Conservation (phyloP, 2,888 invertebrate genomes). For the Cephus runcator region DNA sequence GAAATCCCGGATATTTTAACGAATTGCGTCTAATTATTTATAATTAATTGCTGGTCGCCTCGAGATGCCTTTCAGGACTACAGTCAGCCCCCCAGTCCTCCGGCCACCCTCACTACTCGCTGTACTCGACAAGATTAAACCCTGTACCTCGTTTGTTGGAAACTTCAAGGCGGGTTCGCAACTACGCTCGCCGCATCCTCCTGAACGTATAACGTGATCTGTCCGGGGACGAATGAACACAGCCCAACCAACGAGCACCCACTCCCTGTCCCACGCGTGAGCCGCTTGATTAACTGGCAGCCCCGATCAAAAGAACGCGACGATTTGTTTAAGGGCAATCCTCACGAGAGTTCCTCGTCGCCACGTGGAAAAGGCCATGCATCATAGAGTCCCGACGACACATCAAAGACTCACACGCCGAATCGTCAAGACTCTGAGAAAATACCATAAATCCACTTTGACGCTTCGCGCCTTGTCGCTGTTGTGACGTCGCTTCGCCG, state of each 20-base stretch:
- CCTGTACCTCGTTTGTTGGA: constrained; percentile 15
- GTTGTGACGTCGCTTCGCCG: constrained; percentile 44
- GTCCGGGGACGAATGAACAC: too few species aligned
- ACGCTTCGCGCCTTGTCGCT: constrained; percentile 54
- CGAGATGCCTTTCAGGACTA: background rate
- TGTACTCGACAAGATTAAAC: constrained; percentile 6
- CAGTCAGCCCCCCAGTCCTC: background rate
- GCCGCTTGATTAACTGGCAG: constrained; percentile 7
- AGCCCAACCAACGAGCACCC: too few species aligned
- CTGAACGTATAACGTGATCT: too few species aligned
- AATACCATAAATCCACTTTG: constrained; percentile 64
- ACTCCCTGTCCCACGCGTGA: too few species aligned
- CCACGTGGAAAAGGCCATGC: constrained; percentile 36
- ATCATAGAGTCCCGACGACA: constrained; percentile 38
- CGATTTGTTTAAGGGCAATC: constrained; percentile 50
- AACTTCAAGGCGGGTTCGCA: background rate
- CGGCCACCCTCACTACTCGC: background rate
- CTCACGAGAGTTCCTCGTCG: constrained; percentile 39
- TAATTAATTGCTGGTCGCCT: constrained; percentile 50
- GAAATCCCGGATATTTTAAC: constrained; percentile 46
- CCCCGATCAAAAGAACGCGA: constrained; percentile 48
- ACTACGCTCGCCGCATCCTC: background rate
- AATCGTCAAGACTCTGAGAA: constrained; percentile 44
- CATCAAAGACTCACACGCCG: constrained; percentile 51
- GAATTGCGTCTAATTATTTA: constrained; percentile 58